Evolutionary conservation across 2,888 invertebrate genomes (phyloP), one percentile per base, ranked within the genome.

Genomic region (Rotaria sp.): DNA sequence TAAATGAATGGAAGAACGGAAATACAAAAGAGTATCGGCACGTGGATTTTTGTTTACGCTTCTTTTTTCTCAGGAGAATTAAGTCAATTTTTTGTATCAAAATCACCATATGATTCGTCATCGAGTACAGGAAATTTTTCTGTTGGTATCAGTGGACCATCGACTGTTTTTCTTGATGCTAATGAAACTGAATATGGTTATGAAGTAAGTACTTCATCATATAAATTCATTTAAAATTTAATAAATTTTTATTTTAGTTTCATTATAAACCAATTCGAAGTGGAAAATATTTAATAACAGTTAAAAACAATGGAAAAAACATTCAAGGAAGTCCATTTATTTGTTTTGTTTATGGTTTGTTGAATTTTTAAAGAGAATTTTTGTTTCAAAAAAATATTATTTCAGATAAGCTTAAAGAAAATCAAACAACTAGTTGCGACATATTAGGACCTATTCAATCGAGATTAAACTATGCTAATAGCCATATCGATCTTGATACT

Each of bases 241-340:
- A 52, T 52, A 1, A 24, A 67, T 35, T 35, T 67, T 21, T 67
- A 5, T 7, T 67, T 21, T 35, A 67, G 67, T 80, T 80, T 80
- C 45, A 80, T 45, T 80, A 80, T n/a, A 80, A 80, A 45, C 80
- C 80, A 26, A 13, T n/a, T 80, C 45, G 41, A 41, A 21, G 7
- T n/a, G 80, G 80, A 45, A 80, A 80, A 41, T 80, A 80, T 45
- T 45, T 80, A 26, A 80, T 80, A 13, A 26, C 45, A n/a, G 45
- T 80, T 3, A 80, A 45, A 80, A 80, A 41, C 45, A 24, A 1
- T 80, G 80, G 80, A 26, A 80, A 45, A 45, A 45, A 80, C 15
- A 80, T 80, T 45, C 41, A 45, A 80, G 80, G 80, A 45, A 80
- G 80, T 80, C 80, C 80, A 80, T 80, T 80, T n/a, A 11, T 80